Percentiles rank a stretch among this genome's conserved stretches.
phyloP scores from a whole-genome alignment of 2,888 invertebrate genomes.

The Sesia bembeciformis region DNA sequence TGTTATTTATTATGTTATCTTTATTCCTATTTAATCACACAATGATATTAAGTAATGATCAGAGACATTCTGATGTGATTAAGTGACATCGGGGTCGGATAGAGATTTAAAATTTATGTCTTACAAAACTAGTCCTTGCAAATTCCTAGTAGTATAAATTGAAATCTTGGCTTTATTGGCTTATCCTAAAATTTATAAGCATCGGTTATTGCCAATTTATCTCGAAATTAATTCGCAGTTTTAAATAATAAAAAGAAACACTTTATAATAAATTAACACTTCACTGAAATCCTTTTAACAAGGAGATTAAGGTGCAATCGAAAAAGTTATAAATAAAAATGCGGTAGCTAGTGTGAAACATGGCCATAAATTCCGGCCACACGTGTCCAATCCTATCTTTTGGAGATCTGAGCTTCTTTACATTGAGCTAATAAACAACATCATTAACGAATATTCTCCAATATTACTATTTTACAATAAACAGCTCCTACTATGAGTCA shows the following conservation, averaged over 20 bases:
- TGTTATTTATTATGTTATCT: neutral
- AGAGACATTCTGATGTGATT: slow-evolving; percentile 13
- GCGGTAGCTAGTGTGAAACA: slow-evolving; percentile 4
- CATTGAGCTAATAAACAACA: neutral
- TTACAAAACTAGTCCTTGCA: slow-evolving; percentile 13
- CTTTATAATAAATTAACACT: slow-evolving; percentile 10
- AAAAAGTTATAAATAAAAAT: neutral
- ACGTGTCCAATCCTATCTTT: neutral
- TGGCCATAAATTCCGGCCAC: slow-evolving; percentile 6
- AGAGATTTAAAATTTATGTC: slow-evolving; percentile 6
- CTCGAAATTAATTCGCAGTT: neutral
- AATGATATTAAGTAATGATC: slow-evolving; percentile 1
- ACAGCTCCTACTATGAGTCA: no score
- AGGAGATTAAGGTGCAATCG: slow-evolving; percentile 5
- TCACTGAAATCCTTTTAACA: slow-evolving; percentile 13
- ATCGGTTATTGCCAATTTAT: neutral
- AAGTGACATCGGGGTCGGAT: slow-evolving; percentile 14
- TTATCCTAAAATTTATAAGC: neutral
- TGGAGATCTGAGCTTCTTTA: neutral
- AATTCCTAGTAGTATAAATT: slow-evolving; percentile 10
- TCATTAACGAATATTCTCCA: no score
- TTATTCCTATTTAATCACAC: neutral
- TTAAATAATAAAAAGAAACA: neutral
- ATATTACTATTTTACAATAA: no score
- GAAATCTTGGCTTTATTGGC: slow-evolving; percentile 5